These are phyloP conservation scores for Tauraco hartlaubi DNA, from an alignment of 2,797 vertebrate species.

Conservation along the genomic window DNA sequence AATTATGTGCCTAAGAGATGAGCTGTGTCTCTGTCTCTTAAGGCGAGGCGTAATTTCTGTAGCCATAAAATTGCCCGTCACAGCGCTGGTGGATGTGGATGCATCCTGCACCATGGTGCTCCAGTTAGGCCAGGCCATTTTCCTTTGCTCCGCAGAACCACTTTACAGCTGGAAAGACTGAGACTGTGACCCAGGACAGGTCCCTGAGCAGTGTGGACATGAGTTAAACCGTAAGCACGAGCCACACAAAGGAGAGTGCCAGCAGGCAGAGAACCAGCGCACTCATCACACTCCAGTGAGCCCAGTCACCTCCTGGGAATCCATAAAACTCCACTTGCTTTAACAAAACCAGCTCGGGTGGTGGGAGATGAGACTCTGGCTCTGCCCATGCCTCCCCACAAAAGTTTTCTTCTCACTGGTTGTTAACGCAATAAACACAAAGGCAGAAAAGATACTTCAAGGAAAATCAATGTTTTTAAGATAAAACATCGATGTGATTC, in stretches of 20 bases:
- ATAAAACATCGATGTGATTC: slow-evolving; percentile 79
- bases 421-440: slow-evolving; percentile 74
- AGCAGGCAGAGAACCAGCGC: not conserved
- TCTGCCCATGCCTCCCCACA: not conserved
- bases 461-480: slow-evolving; percentile 80
- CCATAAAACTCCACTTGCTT: not conserved
- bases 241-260: rapidly evolving
- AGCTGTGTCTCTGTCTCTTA: not conserved
- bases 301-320: not conserved
- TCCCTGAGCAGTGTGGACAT: not conserved
- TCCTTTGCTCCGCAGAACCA: too few relatives aligned
- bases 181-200: not conserved
- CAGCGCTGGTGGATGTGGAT: rapidly evolving
- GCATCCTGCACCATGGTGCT: not conserved
- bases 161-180: not conserved
- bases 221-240: not conserved
- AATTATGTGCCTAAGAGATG: not conserved
- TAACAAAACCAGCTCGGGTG: not conserved
- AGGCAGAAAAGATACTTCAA: slow-evolving; percentile 71
- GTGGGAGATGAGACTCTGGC: not conserved
- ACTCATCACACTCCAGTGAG: not conserved
- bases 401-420: slow-evolving; percentile 21
- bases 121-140: not conserved
- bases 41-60: not conserved
- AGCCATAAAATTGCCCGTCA: not conserved